Evolutionary conservation across 2,113 vertebrate species (phyloP).

Genomic region (Tenrec ecaudatus): DNA sequence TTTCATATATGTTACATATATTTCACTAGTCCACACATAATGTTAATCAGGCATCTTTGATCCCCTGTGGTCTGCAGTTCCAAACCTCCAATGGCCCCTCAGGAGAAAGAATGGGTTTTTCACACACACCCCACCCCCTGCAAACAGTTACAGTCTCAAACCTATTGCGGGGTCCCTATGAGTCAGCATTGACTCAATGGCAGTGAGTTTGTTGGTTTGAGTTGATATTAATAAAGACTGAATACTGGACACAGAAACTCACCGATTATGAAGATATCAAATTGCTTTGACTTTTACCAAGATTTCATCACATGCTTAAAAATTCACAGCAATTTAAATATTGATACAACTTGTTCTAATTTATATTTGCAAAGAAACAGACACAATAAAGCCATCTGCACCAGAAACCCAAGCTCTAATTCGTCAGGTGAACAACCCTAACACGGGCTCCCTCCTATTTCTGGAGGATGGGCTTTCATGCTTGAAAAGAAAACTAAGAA

Average conservation of each 20-base stretch:
- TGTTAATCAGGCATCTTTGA: background rate
- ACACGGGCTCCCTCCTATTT: background rate
- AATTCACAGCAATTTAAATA: conserved; percentile 1
- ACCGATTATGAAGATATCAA: background rate
- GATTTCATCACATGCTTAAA: conserved; percentile 23
- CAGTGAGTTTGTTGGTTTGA: too few species aligned
- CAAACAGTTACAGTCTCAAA: too few species aligned
- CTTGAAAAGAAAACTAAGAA: conserved; percentile 1
- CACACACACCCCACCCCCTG: too few species aligned
- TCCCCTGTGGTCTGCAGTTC: too few species aligned
- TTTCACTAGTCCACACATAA: background rate
- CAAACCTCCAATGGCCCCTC: too few species aligned
- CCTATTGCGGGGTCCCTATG: too few species aligned
- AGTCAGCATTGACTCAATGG: too few species aligned
- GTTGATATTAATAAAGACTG: too few species aligned
- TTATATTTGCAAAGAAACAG: background rate
- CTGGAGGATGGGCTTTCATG: background rate
- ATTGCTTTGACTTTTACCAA: background rate
- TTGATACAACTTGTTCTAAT: background rate
- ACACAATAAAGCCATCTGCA: background rate
- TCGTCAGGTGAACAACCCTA: background rate
- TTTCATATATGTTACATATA: too few species aligned
- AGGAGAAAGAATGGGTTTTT: too few species aligned
- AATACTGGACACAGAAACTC: background rate
- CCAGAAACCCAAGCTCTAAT: background rate